A percentile compares a stretch with the other conserved stretches of the same genome.
Conservation (phyloP, 2,888 invertebrate genomes). For the Uloborus plumipes region DNA sequence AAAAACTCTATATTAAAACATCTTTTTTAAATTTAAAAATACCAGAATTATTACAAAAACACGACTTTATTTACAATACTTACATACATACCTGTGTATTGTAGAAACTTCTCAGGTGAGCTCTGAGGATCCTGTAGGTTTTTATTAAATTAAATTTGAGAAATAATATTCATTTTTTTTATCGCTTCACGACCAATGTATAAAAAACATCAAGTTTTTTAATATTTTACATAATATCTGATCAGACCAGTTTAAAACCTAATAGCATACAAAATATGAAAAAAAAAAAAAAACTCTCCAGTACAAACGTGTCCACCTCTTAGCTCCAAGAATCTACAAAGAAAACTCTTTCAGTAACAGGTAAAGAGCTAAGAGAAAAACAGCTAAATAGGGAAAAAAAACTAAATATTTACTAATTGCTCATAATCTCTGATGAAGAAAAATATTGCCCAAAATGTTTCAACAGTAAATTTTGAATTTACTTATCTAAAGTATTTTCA, state of each 20-base stretch:
- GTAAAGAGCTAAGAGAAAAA: not conserved
- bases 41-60: not conserved
- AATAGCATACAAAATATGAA: not conserved
- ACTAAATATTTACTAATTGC: too few relatives aligned
- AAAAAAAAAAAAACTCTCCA: slow-evolving; percentile 1
- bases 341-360: slow-evolving; percentile 58
- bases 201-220: not conserved
- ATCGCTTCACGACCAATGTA: not conserved
- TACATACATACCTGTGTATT: slow-evolving; percentile 43
- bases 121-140: slow-evolving; percentile 43
- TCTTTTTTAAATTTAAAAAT: not conserved
- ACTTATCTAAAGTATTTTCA: too few relatives aligned
- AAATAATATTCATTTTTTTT: not conserved
- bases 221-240: not conserved
- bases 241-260: not conserved
- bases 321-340: slow-evolving; percentile 43
- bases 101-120: slow-evolving; percentile 16
- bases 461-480: too few relatives aligned
- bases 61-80: not conserved
- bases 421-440: too few relatives aligned
- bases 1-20: not conserved
- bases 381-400: too few relatives aligned
- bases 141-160: slow-evolving; percentile 31
- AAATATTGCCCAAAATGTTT: too few relatives aligned
- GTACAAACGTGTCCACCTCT: slow-evolving; percentile 8